A percentile compares a stretch with the other conserved stretches of the same genome.
Conservation (phyloP, 2,888 invertebrate species). For the Philonicus albiceps region DNA sequence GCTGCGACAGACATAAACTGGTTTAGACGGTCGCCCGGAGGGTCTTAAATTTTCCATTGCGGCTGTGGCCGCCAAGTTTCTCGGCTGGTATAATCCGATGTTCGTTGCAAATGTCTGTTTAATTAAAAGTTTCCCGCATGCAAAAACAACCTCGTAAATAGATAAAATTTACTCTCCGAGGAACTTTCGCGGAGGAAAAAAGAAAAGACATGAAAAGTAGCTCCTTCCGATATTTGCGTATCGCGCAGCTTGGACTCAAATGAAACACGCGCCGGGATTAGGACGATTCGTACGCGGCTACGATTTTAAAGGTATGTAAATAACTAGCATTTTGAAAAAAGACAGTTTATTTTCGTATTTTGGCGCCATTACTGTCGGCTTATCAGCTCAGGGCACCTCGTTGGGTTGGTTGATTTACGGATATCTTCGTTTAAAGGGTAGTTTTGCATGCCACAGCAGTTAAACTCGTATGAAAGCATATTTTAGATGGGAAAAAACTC, state of each 20-base stretch:
- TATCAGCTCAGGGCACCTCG: slow-evolving; percentile 1
- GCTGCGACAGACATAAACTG: slow-evolving; percentile 36
- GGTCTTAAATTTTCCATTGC: slow-evolving; percentile 25
- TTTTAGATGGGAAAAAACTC: neutral
- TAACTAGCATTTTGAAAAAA: neutral
- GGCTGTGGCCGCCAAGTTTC: slow-evolving; percentile 3
- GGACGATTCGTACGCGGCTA: neutral
- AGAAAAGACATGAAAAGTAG: neutral
- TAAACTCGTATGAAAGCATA: neutral
- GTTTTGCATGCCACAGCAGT: neutral
- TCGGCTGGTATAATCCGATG: neutral
- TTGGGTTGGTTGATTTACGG: neutral
- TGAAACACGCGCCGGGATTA: neutral
- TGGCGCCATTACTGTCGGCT: slow-evolving; percentile 28
- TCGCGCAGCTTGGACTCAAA: neutral
- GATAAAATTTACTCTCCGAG: slow-evolving; percentile 39
- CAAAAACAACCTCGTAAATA: slow-evolving; percentile 43
- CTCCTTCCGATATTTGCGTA: neutral
- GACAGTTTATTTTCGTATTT: neutral
- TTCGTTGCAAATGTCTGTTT: slow-evolving; percentile 41
- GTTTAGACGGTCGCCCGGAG: slow-evolving; percentile 27
- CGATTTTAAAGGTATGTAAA: neutral
- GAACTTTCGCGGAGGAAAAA: neutral
- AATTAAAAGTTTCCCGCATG: slow-evolving; percentile 41
- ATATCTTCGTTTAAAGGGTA: neutral